These are phyloP conservation scores for Oophaga pumilio DNA, from an alignment of 2,113 vertebrate species.

Conservation along the genomic window DNA sequence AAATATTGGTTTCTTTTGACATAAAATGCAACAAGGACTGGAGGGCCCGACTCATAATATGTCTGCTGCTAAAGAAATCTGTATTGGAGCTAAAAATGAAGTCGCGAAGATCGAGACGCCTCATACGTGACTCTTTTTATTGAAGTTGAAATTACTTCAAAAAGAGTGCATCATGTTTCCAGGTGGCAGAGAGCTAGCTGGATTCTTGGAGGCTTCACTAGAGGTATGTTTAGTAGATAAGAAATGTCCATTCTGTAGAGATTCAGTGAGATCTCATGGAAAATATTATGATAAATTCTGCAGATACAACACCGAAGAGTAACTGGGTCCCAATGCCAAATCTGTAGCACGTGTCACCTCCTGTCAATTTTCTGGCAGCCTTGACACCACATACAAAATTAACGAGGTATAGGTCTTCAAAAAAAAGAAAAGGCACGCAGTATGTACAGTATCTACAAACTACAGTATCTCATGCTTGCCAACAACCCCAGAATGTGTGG, in stretches of 20 bases:
- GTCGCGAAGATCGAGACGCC: not conserved
- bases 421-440: no score
- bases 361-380: no score
- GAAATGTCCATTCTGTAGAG: not conserved
- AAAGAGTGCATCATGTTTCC: not conserved
- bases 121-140: not conserved
- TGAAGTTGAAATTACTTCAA: not conserved
- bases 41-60: not conserved
- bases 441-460: no score
- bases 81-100: not conserved
- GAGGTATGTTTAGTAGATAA: not conserved
- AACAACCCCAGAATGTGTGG: no score
- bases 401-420: no score
- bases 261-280: not conserved
- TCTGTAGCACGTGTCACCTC: no score
- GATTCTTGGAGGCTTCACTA: not conserved
- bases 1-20: conserved; percentile 19
- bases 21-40: not conserved
- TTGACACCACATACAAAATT: no score
- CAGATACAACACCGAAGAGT: not conserved
- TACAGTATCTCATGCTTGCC: no score
- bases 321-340: no score
- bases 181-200: not conserved
- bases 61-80: not conserved
- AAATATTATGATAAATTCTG: not conserved